Evolutionary conservation across 2,888 invertebrate species (phyloP).

Genomic region (Agrotis puta): DNA sequence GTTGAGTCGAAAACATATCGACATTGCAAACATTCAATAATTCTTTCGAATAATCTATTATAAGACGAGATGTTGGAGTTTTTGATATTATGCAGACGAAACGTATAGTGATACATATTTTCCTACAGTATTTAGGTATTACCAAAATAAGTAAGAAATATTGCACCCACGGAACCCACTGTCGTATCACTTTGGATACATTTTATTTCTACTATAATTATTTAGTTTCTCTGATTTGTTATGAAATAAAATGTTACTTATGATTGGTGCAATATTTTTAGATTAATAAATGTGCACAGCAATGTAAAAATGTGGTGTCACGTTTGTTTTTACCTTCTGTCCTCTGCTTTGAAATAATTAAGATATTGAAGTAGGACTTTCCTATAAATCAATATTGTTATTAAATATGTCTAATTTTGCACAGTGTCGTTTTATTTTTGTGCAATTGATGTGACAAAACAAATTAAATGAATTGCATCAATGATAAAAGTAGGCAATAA

Average conservation of each 20-base stretch:
- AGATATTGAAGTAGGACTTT: constrained; percentile 10
- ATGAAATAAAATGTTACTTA: not conserved
- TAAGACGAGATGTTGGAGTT: constrained; percentile 29
- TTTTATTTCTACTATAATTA: constrained; percentile 2
- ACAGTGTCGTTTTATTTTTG: constrained; percentile 45
- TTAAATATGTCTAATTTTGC: constrained; percentile 34
- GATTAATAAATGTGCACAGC: constrained; percentile 12
- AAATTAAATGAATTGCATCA: constrained; percentile 35
- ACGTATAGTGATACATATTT: constrained; percentile 71
- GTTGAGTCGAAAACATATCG: constrained; percentile 31
- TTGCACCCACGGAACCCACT: constrained; percentile 31
- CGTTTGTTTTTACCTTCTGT: constrained; percentile 20
- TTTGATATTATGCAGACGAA: constrained; percentile 49
- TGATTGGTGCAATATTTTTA: constrained; percentile 36
- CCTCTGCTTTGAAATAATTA: constrained; percentile 23
- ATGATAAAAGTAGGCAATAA: constrained; percentile 39
- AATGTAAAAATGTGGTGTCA: not conserved
- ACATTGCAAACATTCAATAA: constrained; percentile 43
- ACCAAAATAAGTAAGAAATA: constrained; percentile 43
- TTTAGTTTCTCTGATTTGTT: not conserved
- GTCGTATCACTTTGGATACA: constrained; percentile 8
- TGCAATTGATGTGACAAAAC: constrained; percentile 34
- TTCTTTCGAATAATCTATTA: constrained; percentile 22
- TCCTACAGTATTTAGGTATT: constrained; percentile 53
- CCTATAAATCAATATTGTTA: constrained; percentile 41